These are phyloP conservation scores for Corydoras maculifer DNA, from an alignment of 2,113 vertebrate species.

Conservation along the genomic window DNA sequence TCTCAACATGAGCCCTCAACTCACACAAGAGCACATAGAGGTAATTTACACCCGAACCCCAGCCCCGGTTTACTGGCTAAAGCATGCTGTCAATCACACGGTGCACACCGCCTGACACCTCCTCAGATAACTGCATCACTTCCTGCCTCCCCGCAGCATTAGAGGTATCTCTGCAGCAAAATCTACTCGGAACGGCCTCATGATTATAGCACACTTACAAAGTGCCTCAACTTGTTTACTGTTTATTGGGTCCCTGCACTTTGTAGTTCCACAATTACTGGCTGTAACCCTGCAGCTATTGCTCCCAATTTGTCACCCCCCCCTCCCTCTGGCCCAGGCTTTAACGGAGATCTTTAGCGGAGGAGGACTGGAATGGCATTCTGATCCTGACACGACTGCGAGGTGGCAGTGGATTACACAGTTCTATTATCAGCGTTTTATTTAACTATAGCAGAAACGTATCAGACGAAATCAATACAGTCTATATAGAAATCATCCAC, in stretches of 20 bases:
- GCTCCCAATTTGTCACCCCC: too few species aligned
- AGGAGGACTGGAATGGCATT: too few species aligned
- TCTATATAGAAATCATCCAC: too few species aligned
- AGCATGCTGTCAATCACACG: neutral
- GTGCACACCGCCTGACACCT: neutral
- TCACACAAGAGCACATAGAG: constrained; percentile 14
- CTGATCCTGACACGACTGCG: too few species aligned
- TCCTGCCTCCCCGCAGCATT: neutral
- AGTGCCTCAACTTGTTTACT: too few species aligned
- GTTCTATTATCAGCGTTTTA: too few species aligned
- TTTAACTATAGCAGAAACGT: too few species aligned
- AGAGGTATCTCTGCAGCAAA: neutral
- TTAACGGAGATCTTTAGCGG: too few species aligned
- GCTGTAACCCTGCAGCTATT: too few species aligned
- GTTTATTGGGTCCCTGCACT: too few species aligned
- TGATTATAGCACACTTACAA: neutral
- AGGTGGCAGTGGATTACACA: neutral
- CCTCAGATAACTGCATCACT: neutral
- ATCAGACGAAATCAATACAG: neutral
- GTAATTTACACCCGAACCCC: constrained; percentile 10
- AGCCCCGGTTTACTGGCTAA: constrained; percentile 8
- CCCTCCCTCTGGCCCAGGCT: too few species aligned
- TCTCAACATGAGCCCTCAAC: constrained; percentile 21
- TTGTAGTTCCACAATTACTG: too few species aligned
- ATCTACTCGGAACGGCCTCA: neutral